Evolutionary conservation across 2,888 invertebrate genomes (phyloP).

Genomic region (Isoperla grammatica): DNA sequence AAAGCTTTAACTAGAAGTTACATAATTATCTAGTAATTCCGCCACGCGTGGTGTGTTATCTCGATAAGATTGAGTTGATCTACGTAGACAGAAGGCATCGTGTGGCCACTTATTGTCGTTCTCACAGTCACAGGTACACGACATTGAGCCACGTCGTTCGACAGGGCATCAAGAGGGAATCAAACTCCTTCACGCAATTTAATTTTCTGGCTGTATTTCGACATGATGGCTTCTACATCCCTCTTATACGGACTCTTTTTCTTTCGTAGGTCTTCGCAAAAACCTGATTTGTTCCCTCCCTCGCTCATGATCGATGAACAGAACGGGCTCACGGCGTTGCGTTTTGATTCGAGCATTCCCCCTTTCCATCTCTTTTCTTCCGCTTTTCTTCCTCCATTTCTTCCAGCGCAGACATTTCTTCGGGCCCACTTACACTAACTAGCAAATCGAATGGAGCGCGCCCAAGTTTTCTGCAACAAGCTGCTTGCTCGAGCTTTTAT

Average conservation of each 20-base stretch:
- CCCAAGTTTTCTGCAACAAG: too few relatives aligned
- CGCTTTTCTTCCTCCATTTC: background rate
- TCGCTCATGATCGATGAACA: slow-evolving; percentile 17
- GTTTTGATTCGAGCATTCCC: background rate
- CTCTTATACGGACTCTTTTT: slow-evolving; percentile 17
- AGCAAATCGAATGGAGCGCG: too few relatives aligned
- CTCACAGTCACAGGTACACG: too few relatives aligned
- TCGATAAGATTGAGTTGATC: too few relatives aligned
- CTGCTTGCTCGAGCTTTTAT: too few relatives aligned
- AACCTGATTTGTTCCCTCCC: slow-evolving; percentile 13
- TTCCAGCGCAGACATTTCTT: background rate
- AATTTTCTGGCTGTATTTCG: slow-evolving; percentile 22
- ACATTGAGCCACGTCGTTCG: too few relatives aligned
- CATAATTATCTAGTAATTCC: too few relatives aligned
- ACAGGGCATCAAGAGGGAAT: too few relatives aligned
- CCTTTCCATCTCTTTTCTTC: background rate
- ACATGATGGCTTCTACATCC: slow-evolving; percentile 21
- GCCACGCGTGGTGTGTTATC: too few relatives aligned
- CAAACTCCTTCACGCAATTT: slow-evolving; percentile 21
- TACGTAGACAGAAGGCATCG: too few relatives aligned
- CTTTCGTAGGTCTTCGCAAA: background rate
- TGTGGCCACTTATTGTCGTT: too few relatives aligned
- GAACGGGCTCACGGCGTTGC: background rate
- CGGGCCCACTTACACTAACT: background rate
- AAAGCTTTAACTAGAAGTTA: too few relatives aligned